phyloP scores from a whole-genome alignment of 2,888 invertebrate genomes.

The Tenthredo mesomela region DNA sequence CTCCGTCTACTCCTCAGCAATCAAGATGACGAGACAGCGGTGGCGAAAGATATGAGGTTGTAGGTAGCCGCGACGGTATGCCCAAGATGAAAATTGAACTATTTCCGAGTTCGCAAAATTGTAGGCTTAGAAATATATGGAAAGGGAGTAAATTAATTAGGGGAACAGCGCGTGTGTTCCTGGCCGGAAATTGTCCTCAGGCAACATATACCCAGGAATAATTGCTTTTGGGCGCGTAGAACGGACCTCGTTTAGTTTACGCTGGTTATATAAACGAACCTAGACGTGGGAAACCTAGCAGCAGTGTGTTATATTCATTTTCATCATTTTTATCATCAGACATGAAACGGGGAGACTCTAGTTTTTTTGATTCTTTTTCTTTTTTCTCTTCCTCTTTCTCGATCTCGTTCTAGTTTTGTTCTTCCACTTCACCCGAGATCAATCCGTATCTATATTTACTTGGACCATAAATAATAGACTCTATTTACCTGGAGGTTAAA shows the following conservation, averaged over 20 bases:
- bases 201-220: slow-evolving; percentile 1
- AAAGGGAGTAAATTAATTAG: slow-evolving; percentile 35
- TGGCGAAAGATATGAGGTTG: background rate
- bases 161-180: slow-evolving; percentile 26
- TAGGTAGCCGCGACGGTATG: background rate
- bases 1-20: slow-evolving; percentile 3
- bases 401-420: background rate
- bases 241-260: slow-evolving; percentile 32
- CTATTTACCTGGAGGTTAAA: slow-evolving; percentile 39
- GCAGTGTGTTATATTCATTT: background rate
- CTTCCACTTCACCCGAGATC: background rate
- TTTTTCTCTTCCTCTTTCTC: background rate
- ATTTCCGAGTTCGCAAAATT: slow-evolving; percentile 44
- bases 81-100: slow-evolving; percentile 34
- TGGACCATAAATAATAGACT: slow-evolving; percentile 15
- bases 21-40: slow-evolving; percentile 8
- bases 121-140: background rate
- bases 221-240: slow-evolving; percentile 29
- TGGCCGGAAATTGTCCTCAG: slow-evolving; percentile 17
- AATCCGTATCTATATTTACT: slow-evolving; percentile 18
- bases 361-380: background rate
- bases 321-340: background rate
- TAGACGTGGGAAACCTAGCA: background rate
- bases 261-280: background rate
- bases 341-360: background rate